Percentiles rank a stretch among this genome's conserved stretches.
These are phyloP conservation scores for Eudasyphora cyanicolor DNA, from an alignment of 2,888 invertebrate species.

Conservation along the genomic window DNA sequence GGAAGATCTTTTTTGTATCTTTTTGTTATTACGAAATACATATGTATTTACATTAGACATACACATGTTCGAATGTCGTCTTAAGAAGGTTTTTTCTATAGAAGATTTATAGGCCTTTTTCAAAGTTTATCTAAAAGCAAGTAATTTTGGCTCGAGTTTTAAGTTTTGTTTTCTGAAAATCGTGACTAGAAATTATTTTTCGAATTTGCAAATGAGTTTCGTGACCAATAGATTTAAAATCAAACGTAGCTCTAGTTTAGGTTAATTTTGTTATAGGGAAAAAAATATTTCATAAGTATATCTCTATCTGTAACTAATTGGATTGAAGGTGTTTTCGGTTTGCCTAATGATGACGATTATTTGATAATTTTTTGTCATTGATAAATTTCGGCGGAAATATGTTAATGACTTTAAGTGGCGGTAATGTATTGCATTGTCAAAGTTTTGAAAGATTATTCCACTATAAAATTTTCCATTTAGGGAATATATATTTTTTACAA, in stretches of 20 bases:
- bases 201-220: constrained; percentile 73
- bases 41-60: background rate
- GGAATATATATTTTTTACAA: no score
- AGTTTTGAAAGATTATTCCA: no score
- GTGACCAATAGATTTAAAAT: constrained; percentile 72
- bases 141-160: background rate
- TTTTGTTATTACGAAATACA: no score
- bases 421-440: no score
- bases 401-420: no score
- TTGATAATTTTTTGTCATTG: no score
- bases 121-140: background rate
- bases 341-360: no score
- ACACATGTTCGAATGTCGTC: background rate
- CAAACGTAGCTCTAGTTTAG: no score
- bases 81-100: constrained; percentile 3
- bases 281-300: no score
- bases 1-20: background rate
- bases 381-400: no score
- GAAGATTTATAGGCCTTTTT: constrained; percentile 12
- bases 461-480: no score
- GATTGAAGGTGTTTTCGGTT: background rate
- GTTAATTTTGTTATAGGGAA: no score
- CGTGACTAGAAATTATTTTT: constrained; percentile 61
- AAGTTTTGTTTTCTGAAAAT: constrained; percentile 3
- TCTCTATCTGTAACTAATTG: background rate